Evolutionary conservation across 2,888 invertebrate genomes (phyloP).

Genomic region (Cephus nigrinus): DNA sequence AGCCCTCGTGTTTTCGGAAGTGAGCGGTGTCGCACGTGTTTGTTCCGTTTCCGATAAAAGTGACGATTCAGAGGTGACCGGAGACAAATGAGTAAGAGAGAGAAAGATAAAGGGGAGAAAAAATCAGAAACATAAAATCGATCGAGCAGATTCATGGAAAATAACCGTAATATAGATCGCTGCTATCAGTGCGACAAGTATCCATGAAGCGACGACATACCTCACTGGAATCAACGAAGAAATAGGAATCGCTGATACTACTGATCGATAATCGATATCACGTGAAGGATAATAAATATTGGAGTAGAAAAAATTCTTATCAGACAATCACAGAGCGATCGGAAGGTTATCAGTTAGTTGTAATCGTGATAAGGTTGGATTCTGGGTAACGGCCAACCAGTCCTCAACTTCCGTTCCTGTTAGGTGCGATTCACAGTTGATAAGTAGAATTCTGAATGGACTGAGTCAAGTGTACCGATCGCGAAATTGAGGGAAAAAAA

Average conservation of each 20-base stretch:
- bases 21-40: neutral
- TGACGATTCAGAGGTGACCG: neutral
- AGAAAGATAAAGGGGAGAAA: neutral
- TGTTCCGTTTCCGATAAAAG: neutral
- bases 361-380: neutral
- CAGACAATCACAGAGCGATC: neutral
- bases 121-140: neutral
- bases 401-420: neutral
- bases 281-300: neutral
- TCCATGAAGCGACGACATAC: neutral
- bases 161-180: neutral
- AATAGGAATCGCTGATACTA: neutral
- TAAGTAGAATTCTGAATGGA: constrained; percentile 15
- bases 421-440: neutral
- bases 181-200: neutral
- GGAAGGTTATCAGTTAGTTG: neutral
- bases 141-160: neutral
- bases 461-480: neutral
- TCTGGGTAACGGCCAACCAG: neutral
- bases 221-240: neutral
- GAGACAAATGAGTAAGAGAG: neutral
- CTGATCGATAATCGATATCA: neutral
- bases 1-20: neutral
- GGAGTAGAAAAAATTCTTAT: neutral
- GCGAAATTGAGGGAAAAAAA: neutral